A percentile compares a stretch with the other conserved stretches of the same genome.
These are phyloP conservation scores for Yasuhikotakia modesta DNA, from an alignment of 2,797 vertebrate genomes.

Conservation along the genomic window DNA sequence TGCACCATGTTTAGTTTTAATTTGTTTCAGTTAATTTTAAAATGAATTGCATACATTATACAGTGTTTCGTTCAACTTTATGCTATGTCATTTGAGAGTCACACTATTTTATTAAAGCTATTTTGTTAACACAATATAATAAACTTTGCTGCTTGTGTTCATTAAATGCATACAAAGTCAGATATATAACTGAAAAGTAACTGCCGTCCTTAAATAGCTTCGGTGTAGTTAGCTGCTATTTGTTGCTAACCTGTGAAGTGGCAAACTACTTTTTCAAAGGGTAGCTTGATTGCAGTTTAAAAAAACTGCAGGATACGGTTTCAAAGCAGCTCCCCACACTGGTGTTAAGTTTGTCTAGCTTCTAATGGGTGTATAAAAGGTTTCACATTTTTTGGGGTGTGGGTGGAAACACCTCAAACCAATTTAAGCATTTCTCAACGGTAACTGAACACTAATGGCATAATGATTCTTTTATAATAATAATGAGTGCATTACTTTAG, in stretches of 20 bases:
- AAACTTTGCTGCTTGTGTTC: neutral
- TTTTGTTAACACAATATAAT: neutral
- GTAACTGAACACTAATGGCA: neutral
- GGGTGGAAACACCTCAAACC: constrained; percentile 6
- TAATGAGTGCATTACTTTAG: neutral
- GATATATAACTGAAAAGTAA: neutral
- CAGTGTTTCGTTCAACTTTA: too few relatives aligned
- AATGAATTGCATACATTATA: too few relatives aligned
- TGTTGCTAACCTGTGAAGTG: neutral
- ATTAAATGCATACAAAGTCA: neutral
- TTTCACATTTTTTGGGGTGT: neutral
- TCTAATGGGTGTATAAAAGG: neutral
- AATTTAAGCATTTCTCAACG: neutral
- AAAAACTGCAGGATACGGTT: neutral
- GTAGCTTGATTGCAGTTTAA: neutral
- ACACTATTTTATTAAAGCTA: too few relatives aligned
- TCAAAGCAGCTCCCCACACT: constrained; percentile 8
- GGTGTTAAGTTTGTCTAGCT: neutral
- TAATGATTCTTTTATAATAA: neutral
- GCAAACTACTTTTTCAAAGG: neutral
- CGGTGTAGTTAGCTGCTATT: neutral
- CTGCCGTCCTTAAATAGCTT: neutral
- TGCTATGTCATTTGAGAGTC: too few relatives aligned
- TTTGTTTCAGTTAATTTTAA: too few relatives aligned
- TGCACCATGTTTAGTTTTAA: too few relatives aligned